Conservation (phyloP, 92 coral and sea anemone species). For the Umimayanthus kanabou region DNA sequence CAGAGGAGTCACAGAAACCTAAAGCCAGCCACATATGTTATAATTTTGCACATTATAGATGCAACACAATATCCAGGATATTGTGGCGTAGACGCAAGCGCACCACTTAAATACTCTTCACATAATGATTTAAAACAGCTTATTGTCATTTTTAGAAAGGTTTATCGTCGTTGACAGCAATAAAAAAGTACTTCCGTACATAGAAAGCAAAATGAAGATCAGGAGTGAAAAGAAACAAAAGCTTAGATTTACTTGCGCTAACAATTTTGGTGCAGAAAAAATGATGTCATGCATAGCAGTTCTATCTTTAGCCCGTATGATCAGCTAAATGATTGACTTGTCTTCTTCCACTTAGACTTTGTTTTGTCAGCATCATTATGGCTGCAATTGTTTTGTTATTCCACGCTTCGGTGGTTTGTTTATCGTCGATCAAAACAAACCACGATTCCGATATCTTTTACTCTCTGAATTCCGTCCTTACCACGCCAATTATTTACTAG, state of each 20-base stretch:
- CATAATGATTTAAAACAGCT: no score
- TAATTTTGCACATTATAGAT: not conserved
- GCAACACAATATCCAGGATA: no score
- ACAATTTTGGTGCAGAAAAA: not conserved
- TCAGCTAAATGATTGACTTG: not conserved
- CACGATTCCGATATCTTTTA: not conserved
- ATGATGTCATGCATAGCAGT: not conserved
- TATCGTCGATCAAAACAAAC: constrained; percentile 14
- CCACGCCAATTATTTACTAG: not conserved
- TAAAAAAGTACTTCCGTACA: not conserved
- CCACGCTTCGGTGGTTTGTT: constrained; percentile 29
- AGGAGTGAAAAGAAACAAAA: constrained; percentile 1
- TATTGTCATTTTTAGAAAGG: not conserved
- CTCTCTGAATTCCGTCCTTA: not conserved
- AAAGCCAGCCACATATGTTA: not conserved
- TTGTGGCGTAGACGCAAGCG: not conserved
- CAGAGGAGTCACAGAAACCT: not conserved
- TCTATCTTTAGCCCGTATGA: not conserved
- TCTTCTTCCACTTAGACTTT: not conserved
- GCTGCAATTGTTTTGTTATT: constrained; percentile 31
- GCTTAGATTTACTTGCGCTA: not conserved
- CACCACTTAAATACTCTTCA: not conserved
- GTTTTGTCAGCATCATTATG: constrained; percentile 20
- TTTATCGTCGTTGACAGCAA: constrained; percentile 9
- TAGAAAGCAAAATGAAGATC: not conserved